Conservation (phyloP, 2,888 invertebrate species). For the Cylloceria caligata region DNA sequence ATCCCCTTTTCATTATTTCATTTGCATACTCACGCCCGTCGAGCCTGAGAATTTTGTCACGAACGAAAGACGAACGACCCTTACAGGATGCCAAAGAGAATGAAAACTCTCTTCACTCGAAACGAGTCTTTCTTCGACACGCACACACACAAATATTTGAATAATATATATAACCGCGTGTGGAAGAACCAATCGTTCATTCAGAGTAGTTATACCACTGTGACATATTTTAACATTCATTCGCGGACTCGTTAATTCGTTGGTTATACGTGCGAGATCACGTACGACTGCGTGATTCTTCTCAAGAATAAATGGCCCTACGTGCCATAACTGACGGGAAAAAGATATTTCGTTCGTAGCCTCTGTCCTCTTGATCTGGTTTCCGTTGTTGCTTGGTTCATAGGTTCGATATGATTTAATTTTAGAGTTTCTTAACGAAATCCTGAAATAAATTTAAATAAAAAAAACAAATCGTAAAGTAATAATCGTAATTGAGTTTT, state of each 20-base stretch:
- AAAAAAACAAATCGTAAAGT: background rate
- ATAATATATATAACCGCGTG: slow-evolving; percentile 27
- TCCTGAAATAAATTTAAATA: background rate
- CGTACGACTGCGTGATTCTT: slow-evolving; percentile 71
- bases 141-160: slow-evolving; percentile 24
- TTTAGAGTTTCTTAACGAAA: background rate
- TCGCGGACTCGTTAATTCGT: slow-evolving; percentile 77
- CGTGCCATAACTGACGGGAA: slow-evolving; percentile 60
- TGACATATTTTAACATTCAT: slow-evolving; percentile 70
- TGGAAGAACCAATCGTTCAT: slow-evolving; percentile 33
- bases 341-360: slow-evolving; percentile 51
- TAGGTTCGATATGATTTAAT: background rate
- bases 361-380: background rate
- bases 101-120: slow-evolving; percentile 55
- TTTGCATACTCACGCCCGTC: slow-evolving; percentile 78
- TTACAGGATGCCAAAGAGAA: slow-evolving; percentile 52
- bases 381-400: background rate
- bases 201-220: slow-evolving; percentile 20
- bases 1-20: slow-evolving; percentile 63
- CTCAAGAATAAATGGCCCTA: slow-evolving; percentile 58
- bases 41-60: slow-evolving; percentile 63
- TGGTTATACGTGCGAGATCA: slow-evolving; percentile 77
- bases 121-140: slow-evolving; percentile 31
- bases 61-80: slow-evolving; percentile 51
- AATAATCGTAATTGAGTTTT: background rate